Conservation (phyloP, 2,888 invertebrate genomes). For the Nineta flava region DNA sequence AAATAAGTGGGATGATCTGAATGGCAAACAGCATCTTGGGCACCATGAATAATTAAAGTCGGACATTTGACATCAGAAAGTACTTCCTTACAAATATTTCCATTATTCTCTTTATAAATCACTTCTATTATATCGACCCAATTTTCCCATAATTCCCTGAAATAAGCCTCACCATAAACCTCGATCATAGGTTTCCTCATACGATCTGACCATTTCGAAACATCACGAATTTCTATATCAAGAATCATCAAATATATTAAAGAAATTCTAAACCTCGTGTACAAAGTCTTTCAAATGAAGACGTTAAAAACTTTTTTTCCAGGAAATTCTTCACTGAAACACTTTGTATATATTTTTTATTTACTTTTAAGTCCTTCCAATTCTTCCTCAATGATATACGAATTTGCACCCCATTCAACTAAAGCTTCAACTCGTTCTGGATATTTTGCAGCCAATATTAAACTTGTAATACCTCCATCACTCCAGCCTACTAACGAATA, state of each 20-base stretch:
- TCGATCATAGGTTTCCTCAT: constrained; percentile 58
- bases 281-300: no score
- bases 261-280: no score
- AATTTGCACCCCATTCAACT: constrained; percentile 62
- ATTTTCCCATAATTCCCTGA: constrained; percentile 47
- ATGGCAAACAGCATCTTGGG: constrained; percentile 64
- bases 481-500: constrained; percentile 80
- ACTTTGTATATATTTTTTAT: not conserved
- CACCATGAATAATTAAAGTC: constrained; percentile 69
- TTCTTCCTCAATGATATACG: constrained; percentile 57
- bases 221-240: constrained; percentile 43
- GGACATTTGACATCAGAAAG: constrained; percentile 52
- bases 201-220: constrained; percentile 61
- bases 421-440: constrained; percentile 51
- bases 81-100: constrained; percentile 53
- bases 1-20: constrained; percentile 58
- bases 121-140: constrained; percentile 52
- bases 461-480: constrained; percentile 67
- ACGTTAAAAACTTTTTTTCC: no score
- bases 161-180: constrained; percentile 56
- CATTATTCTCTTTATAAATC: constrained; percentile 41
- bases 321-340: no score
- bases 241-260: no score
- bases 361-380: constrained; percentile 43
- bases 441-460: constrained; percentile 60